Evolutionary conservation across 2,113 vertebrate genomes (phyloP).

Genomic region (Xenopus borealis): DNA sequence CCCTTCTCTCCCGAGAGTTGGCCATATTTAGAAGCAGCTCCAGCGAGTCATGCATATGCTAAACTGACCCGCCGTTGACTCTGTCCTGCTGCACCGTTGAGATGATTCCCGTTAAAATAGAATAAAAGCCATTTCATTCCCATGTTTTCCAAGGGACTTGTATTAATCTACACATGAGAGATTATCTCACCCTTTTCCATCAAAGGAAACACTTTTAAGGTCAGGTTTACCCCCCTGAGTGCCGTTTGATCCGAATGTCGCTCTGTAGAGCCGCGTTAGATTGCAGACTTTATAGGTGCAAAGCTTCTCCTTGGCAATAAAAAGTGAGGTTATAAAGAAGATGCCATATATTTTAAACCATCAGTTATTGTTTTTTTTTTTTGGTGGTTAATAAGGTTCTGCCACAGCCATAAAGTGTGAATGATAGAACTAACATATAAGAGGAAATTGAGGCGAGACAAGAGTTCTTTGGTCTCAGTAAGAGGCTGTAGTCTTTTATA

Average conservation of each 20-base stretch:
- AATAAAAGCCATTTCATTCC: conserved; percentile 27
- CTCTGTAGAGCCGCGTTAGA: neutral
- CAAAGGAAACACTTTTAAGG: conserved; percentile 16
- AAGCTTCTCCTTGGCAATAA: too few relatives aligned
- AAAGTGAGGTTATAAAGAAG: too few relatives aligned
- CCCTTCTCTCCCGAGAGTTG: conserved; percentile 5
- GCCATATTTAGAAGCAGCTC: conserved; percentile 8
- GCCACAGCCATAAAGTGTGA: too few relatives aligned
- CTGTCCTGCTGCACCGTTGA: conserved; percentile 1
- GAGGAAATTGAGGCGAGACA: too few relatives aligned
- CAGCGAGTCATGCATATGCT: neutral
- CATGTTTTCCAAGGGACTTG: conserved; percentile 19
- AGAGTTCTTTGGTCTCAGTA: too few relatives aligned
- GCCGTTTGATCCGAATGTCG: neutral
- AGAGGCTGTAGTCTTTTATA: too few relatives aligned
- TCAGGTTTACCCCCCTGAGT: conserved; percentile 5
- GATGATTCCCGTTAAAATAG: conserved; percentile 25
- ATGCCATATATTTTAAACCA: too few relatives aligned
- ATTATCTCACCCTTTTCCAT: conserved; percentile 16
- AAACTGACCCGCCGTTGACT: conserved; percentile 35
- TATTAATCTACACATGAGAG: conserved; percentile 28
- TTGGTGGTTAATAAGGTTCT: too few relatives aligned
- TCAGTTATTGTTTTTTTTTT: too few relatives aligned
- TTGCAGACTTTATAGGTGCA: too few relatives aligned
- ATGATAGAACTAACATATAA: too few relatives aligned